Evolutionary conservation across 1,140 invertebrate genomes (phyloP).

Genomic region (Lamellibrachia luymesi): DNA sequence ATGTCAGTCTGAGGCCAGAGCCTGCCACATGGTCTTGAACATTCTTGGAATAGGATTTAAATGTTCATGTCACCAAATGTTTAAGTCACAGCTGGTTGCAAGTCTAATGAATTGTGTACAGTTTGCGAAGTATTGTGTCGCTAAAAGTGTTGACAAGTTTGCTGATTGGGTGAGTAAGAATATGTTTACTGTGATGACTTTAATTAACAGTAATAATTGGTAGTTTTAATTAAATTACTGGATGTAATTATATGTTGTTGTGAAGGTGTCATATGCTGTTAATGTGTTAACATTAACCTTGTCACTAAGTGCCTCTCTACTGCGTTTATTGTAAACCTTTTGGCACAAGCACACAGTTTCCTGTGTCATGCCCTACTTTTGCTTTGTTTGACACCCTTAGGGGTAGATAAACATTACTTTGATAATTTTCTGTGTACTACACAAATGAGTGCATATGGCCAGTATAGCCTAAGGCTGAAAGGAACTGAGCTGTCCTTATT

Average conservation of each 20-base stretch:
- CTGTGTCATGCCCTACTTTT: neutral
- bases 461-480: neutral
- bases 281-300: neutral
- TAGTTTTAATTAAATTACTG: neutral
- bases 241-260: neutral
- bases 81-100: neutral
- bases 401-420: conserved; percentile 5
- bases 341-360: neutral
- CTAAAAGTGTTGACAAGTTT: neutral
- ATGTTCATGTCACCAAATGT: neutral
- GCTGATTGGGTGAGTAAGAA: neutral
- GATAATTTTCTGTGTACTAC: neutral
- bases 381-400: neutral
- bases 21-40: neutral
- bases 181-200: neutral
- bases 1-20: neutral
- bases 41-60: neutral
- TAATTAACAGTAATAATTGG: neutral
- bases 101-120: neutral
- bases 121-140: neutral
- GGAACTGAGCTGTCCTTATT: neutral
- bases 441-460: neutral
- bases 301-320: neutral
- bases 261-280: neutral
- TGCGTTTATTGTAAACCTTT: neutral